Conservation (phyloP, 2,888 invertebrate species). For the Philhelius pedissequus region DNA sequence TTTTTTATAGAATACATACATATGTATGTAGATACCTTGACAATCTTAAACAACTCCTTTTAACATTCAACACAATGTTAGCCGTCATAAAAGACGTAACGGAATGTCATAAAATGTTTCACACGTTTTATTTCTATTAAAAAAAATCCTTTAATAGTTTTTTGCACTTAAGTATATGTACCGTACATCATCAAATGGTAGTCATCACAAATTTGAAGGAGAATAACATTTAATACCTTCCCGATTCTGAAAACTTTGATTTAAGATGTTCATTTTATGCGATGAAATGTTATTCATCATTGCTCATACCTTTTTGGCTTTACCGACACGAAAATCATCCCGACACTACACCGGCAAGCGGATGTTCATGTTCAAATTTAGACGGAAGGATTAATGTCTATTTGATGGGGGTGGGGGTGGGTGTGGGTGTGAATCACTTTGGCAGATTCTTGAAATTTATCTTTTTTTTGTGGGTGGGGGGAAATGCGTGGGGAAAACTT, state of each 20-base stretch:
- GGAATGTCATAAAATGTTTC: neutral
- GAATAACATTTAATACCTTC: slow-evolving; percentile 7
- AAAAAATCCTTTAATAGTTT: no score
- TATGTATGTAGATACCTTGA: neutral
- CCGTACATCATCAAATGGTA: neutral
- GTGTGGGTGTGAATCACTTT: slow-evolving; percentile 9
- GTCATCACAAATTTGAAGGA: neutral
- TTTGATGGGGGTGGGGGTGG: neutral
- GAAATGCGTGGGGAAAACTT: neutral
- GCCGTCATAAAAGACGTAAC: neutral
- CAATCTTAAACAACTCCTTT: neutral
- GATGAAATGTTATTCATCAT: neutral
- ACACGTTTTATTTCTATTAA: no score
- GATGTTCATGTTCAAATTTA: slow-evolving; percentile 23
- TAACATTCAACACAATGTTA: neutral
- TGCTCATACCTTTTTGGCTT: neutral
- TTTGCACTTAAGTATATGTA: no score
- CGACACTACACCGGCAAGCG: neutral
- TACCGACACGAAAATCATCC: neutral
- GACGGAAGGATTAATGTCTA: slow-evolving; percentile 17
- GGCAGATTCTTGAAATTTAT: neutral
- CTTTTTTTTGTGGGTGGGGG: neutral
- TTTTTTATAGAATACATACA: neutral
- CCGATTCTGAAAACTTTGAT: slow-evolving; percentile 4
- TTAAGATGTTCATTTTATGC: neutral